Base-by-base conservation (phyloP, 2,113 vertebrate genomes). In the Entelurus aequoreus region DNA sequence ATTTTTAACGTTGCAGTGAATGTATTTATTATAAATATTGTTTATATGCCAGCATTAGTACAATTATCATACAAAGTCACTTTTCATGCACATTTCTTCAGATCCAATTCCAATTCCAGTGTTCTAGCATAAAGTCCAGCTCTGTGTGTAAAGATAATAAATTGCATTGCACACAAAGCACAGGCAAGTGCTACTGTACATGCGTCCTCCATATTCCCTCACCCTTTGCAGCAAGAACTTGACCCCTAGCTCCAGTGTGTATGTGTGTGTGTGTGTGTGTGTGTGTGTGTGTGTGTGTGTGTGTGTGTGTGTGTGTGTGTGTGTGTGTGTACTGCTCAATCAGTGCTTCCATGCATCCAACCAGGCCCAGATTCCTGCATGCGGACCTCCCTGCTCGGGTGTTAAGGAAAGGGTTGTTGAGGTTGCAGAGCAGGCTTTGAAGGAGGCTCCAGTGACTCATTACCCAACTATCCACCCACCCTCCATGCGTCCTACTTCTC, bases 381-480 rank as follows among this genome's bases (percentile, higher is more conserved):
- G 42, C 15, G 59, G 78, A 80, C 75, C 84, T 84, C 74, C 83
- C 76, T 81, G 77, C 58, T 76, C n/a, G 38, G 69, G 71, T 66
- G 71, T 61, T 51, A 64, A 28, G 46, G 57, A 66, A 56, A 66
- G n/a, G 35, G 68, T 65, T 38, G 50, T 60, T n/a, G 53, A 75
- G 59, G 49, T 56, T 63, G 74, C 78, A 72, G 68, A 62, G 51
- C 74, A 65, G 28, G 50, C 80, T 88, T 89, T 90, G 84, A 88
- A 86, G 82, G 73, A 76, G 71, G 73, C 84, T 89, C 81, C 77
- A 79, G 75, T 87, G 85, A 88, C 87, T 88, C 85, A 84, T 85
- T 77, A 78, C 72, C 77, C 73, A 84, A 76, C 69, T 63, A 85
- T 84, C 75, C 76, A 14, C 78, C 70, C 81, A 65, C 67, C 69